A percentile compares a stretch with the other conserved stretches of the same genome.
Evolutionary conservation across 2,113 vertebrate genomes (phyloP).

Genomic region (Nanorana parkeri): DNA sequence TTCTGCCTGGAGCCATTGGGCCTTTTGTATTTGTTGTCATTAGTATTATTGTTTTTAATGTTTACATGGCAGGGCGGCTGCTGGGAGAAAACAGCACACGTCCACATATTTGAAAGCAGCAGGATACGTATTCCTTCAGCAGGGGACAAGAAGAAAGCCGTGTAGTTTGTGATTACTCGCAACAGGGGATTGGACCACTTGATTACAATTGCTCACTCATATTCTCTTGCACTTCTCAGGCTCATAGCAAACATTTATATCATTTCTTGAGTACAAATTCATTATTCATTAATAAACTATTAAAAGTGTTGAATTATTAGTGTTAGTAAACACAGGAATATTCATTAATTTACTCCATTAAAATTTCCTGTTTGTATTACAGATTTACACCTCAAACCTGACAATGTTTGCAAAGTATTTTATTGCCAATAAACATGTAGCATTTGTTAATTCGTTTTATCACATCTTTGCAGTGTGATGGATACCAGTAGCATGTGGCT

Average conservation of each 20-base stretch:
- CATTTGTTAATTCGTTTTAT: too few species aligned
- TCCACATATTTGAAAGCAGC: conserved; percentile 5
- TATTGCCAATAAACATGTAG: too few species aligned
- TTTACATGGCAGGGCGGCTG: not conserved
- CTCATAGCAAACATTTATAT: not conserved
- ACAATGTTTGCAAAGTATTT: too few species aligned
- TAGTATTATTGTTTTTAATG: conserved; percentile 2
- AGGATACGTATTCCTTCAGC: not conserved
- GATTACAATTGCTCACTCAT: conserved; percentile 9
- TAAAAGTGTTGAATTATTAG: too few species aligned
- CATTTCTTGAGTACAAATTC: not conserved
- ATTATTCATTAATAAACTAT: not conserved
- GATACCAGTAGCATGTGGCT: too few species aligned
- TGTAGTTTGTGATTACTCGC: not conserved
- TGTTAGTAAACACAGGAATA: too few species aligned
- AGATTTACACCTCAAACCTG: too few species aligned
- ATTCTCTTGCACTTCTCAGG: not conserved
- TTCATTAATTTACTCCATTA: too few species aligned
- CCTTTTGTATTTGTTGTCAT: not conserved
- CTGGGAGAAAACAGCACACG: not conserved
- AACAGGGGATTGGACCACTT: not conserved
- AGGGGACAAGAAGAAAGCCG: not conserved
- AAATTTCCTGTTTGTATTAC: too few species aligned
- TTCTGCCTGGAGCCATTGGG: too few species aligned
- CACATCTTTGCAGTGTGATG: too few species aligned